Evolutionary conservation across 1,140 invertebrate species (phyloP).

Genomic region (Periplaneta americana): DNA sequence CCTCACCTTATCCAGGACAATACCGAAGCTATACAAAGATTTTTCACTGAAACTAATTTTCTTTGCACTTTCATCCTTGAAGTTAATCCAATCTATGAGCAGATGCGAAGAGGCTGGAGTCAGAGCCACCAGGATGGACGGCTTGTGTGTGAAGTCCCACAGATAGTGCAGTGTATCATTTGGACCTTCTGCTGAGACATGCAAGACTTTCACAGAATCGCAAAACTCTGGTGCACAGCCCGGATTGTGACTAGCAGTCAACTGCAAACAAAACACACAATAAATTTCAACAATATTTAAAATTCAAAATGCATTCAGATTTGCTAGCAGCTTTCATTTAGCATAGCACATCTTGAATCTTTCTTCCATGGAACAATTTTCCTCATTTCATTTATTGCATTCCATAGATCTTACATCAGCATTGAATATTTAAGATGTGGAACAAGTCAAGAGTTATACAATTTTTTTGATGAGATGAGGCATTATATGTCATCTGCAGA

Average conservation of each 20-base stretch:
- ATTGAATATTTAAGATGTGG: too few species aligned
- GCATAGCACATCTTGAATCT: too few species aligned
- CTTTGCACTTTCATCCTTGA: conserved; percentile 24
- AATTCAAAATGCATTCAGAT: too few species aligned
- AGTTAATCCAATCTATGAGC: conserved; percentile 40
- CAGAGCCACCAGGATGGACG: conserved; percentile 44
- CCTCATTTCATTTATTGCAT: too few species aligned
- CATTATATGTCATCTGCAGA: too few species aligned
- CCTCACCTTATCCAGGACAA: conserved; percentile 47
- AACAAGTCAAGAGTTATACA: too few species aligned
- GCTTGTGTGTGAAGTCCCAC: conserved; percentile 51
- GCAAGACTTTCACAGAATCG: conserved; percentile 36
- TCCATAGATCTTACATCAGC: too few species aligned
- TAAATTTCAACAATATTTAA: too few species aligned
- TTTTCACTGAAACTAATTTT: conserved; percentile 39
- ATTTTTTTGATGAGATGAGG: too few species aligned
- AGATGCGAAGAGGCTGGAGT: conserved; percentile 38
- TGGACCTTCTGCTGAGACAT: conserved; percentile 42
- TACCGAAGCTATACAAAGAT: conserved; percentile 45
- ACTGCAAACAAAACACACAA: conserved; percentile 11
- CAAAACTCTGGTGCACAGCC: conserved; percentile 22
- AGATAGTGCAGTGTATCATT: conserved; percentile 51
- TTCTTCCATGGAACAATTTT: too few species aligned
- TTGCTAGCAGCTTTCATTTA: too few species aligned
- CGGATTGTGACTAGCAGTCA: conserved; percentile 2